Evolutionary conservation across 2,113 vertebrate species (phyloP).

Genomic region (Plecotus auritus): DNA sequence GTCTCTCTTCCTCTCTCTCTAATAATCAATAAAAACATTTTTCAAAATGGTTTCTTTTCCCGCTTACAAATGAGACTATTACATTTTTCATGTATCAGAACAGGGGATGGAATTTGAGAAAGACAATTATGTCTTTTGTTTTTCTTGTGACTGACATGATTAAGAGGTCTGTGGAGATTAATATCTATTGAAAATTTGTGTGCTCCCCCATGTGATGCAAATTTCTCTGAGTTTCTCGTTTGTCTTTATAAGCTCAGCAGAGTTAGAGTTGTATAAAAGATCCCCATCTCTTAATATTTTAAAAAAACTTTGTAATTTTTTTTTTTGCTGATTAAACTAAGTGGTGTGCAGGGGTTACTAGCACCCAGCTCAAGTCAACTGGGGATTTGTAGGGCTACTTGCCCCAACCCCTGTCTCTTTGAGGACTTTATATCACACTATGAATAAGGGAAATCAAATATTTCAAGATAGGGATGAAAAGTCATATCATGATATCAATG

Average conservation of each 20-base stretch:
- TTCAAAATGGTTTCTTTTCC: background rate
- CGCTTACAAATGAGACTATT: background rate
- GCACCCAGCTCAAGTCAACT: background rate
- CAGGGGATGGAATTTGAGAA: background rate
- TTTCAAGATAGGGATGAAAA: background rate
- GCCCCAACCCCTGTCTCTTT: background rate
- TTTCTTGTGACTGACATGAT: background rate
- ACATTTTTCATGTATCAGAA: background rate
- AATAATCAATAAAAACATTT: background rate
- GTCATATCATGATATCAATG: background rate
- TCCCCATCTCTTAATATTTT: background rate
- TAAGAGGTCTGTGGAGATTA: constrained; percentile 45
- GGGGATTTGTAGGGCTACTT: background rate
- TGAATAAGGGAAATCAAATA: background rate
- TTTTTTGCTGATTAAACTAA: background rate
- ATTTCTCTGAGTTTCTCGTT: constrained; percentile 45
- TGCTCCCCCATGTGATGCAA: background rate
- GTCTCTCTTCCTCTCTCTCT: background rate
- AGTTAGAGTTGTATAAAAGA: background rate
- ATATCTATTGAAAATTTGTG: constrained; percentile 2
- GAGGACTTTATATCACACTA: background rate
- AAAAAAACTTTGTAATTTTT: background rate
- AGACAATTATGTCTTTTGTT: background rate
- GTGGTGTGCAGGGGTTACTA: background rate
- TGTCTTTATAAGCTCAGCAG: constrained; percentile 33